phyloP scores from a whole-genome alignment of 2,888 invertebrate species.

The Acrobasis suavella region DNA sequence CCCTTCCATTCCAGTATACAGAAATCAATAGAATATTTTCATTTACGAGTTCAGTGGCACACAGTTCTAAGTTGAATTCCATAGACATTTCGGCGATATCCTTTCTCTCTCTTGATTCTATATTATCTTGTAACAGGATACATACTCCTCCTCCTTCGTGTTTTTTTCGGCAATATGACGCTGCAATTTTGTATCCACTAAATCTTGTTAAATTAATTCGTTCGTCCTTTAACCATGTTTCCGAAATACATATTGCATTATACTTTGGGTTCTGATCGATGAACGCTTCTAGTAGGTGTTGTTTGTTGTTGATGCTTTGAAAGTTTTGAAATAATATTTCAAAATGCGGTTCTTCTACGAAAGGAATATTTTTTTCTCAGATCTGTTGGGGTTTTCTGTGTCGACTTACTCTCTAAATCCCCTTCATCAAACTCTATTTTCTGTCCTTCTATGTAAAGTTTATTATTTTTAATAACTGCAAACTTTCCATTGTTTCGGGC shows the following conservation, averaged over 20 bases:
- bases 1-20: constrained; percentile 26
- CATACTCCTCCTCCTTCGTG: constrained; percentile 21
- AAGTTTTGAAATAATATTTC: constrained; percentile 26
- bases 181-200: constrained; percentile 24
- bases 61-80: constrained; percentile 21
- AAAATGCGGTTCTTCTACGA: constrained; percentile 14
- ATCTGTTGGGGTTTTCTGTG: too few relatives aligned
- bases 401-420: too few relatives aligned
- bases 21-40: constrained; percentile 15
- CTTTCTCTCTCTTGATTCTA: constrained; percentile 19
- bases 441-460: too few relatives aligned
- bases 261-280: constrained; percentile 10
- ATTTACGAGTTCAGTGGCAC: constrained; percentile 18
- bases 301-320: constrained; percentile 25
- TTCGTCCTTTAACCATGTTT: constrained; percentile 23
- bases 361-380: background rate
- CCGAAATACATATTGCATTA: constrained; percentile 24
- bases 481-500: too few relatives aligned
- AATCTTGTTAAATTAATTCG: constrained; percentile 19
- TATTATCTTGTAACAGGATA: constrained; percentile 21
- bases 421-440: too few relatives aligned
- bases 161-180: constrained; percentile 21
- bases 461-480: too few relatives aligned
- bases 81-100: constrained; percentile 22
- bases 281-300: constrained; percentile 19